These are phyloP conservation scores for Ginglymostoma cirratum DNA, from an alignment of 2,113 vertebrate species.

Conservation along the genomic window DNA sequence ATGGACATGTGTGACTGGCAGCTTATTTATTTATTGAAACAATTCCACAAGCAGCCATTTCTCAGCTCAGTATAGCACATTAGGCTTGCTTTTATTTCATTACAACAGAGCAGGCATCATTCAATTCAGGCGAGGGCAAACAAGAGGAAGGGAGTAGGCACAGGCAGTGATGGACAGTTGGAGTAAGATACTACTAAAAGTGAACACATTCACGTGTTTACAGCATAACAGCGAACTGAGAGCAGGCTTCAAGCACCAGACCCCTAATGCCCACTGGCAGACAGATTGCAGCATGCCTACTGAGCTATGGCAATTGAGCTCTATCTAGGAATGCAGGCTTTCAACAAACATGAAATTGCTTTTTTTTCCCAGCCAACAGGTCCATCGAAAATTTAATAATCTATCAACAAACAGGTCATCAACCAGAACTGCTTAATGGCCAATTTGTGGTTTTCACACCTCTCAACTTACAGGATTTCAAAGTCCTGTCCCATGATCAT, in stretches of 20 bases:
- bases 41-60: neutral
- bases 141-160: neutral
- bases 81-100: neutral
- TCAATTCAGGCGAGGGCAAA: neutral
- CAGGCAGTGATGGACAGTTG: neutral
- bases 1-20: neutral
- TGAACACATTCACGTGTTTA: slow-evolving; percentile 13
- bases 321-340: slow-evolving; percentile 11
- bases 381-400: slow-evolving; percentile 1
- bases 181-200: neutral
- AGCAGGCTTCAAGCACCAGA: neutral
- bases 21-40: neutral
- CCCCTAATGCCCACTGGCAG: slow-evolving; percentile 12
- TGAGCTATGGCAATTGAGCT: neutral
- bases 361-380: slow-evolving; percentile 19
- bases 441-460: slow-evolving; percentile 37
- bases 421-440: slow-evolving; percentile 13
- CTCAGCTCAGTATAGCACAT: neutral
- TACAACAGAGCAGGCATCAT: neutral
- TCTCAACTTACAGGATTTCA: slow-evolving; percentile 11
- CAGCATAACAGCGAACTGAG: neutral
- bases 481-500: neutral
- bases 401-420: slow-evolving; percentile 13
- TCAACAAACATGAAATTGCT: neutral
- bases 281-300: neutral